phyloP scores from a whole-genome alignment of 2,113 vertebrate species.

The Pica pica region DNA sequence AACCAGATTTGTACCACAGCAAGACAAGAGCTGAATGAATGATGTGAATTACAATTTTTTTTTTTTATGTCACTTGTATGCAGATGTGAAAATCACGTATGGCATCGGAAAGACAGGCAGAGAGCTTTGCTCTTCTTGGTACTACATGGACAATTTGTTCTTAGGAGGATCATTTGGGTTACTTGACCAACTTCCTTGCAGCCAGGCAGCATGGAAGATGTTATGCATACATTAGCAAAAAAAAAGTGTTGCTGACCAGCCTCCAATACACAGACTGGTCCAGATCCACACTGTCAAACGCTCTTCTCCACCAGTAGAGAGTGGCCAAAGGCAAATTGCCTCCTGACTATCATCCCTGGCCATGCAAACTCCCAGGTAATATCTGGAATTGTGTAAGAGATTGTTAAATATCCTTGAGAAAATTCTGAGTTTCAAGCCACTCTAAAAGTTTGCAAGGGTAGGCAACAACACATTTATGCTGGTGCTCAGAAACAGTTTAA shows the following conservation, averaged over 20 bases:
- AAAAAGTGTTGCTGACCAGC: not conserved
- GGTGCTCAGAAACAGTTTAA: not conserved
- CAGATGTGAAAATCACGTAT: not conserved
- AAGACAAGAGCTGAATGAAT: not conserved
- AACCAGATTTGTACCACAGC: not conserved
- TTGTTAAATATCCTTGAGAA: not conserved
- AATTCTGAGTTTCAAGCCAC: not conserved
- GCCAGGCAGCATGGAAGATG: not conserved
- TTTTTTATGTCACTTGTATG: not conserved
- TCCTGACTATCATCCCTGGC: rapidly evolving
- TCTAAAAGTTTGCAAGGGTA: not conserved
- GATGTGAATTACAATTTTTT: rapidly evolving
- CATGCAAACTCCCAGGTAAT: not conserved
- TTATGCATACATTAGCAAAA: not conserved
- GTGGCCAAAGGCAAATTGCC: not conserved
- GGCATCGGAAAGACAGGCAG: not conserved
- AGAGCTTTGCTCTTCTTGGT: not conserved
- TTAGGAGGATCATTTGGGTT: not conserved
- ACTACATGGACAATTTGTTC: not conserved
- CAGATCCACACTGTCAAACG: not conserved
- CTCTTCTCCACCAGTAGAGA: not conserved
- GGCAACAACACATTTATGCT: not conserved
- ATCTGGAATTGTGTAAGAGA: not conserved
- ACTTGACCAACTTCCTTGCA: not conserved
- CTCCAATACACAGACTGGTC: not conserved